These are phyloP conservation scores for Spatulosminthurus flaviceps DNA, from an alignment of 2,888 invertebrate genomes.

Conservation along the genomic window DNA sequence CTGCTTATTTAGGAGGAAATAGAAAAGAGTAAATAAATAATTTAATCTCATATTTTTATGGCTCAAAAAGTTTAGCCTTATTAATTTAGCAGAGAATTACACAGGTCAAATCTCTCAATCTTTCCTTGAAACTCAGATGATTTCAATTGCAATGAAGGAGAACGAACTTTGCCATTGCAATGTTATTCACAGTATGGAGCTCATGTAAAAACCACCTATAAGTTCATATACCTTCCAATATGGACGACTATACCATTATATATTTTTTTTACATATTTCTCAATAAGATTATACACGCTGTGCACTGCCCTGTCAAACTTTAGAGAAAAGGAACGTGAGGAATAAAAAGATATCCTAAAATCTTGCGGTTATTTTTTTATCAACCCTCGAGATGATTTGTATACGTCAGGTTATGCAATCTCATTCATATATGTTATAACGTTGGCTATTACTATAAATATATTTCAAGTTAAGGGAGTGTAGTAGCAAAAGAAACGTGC, in stretches of 20 bases:
- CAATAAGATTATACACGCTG: no score
- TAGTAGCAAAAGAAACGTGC: background rate
- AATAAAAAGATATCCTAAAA: background rate
- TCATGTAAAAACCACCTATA: no score
- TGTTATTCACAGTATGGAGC: background rate
- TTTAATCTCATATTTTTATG: no score
- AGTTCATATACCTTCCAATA: no score
- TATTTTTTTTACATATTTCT: background rate
- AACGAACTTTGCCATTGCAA: background rate
- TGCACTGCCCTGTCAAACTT: background rate
- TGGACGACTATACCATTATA: background rate
- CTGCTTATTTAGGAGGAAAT: no score
- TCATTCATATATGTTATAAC: background rate
- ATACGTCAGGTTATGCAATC: background rate
- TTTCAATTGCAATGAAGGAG: background rate
- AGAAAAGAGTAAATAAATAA: no score
- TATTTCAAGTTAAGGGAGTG: constrained; percentile 11
- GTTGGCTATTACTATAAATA: background rate
- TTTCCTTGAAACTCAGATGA: background rate
- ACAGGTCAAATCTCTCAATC: background rate
- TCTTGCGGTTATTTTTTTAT: constrained; percentile 18
- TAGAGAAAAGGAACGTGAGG: background rate
- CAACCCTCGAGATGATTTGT: background rate
- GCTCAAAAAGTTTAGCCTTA: no score
- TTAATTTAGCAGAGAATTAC: constrained; percentile 11